Percentiles rank a stretch among this genome's conserved stretches.
phyloP scores from a whole-genome alignment of 2,113 vertebrate genomes.

The Emberiza fucata region DNA sequence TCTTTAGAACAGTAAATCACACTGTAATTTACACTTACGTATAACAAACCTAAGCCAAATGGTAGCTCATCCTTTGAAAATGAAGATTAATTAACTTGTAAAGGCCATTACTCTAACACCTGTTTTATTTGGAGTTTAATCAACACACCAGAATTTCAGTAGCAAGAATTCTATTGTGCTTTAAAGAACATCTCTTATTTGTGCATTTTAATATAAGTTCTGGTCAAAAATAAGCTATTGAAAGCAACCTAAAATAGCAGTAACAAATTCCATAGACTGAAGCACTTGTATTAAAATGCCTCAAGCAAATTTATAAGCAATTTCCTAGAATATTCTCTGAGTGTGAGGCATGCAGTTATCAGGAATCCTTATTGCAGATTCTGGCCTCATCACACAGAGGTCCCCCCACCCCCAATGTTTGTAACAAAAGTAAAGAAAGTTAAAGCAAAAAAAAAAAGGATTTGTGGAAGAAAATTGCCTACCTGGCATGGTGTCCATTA shows the following conservation, averaged over 20 bases:
- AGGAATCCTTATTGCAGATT: slow-evolving; percentile 4
- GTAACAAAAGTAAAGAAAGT: slow-evolving; percentile 47
- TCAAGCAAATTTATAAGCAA: slow-evolving; percentile 56
- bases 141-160: slow-evolving; percentile 45
- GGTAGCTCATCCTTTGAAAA: slow-evolving; percentile 36
- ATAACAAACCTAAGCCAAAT: not conserved
- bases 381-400: not conserved
- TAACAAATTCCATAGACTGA: slow-evolving; percentile 44
- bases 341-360: slow-evolving; percentile 42
- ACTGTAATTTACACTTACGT: not conserved
- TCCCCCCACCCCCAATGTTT: not conserved
- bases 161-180: slow-evolving; percentile 24
- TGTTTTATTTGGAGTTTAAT: slow-evolving; percentile 62
- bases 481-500: not conserved
- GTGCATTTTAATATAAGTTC: slow-evolving; percentile 59
- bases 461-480: slow-evolving; percentile 21
- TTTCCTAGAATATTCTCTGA: slow-evolving; percentile 53
- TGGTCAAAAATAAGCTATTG: slow-evolving; percentile 49
- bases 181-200: slow-evolving; percentile 44
- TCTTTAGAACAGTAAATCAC: not conserved
- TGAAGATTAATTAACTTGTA: slow-evolving; percentile 55
- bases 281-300: slow-evolving; percentile 23
- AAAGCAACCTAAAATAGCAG: slow-evolving; percentile 51
- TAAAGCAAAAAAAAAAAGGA: slow-evolving; percentile 33
- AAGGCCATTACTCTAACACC: slow-evolving; percentile 35